Evolutionary conservation across 2,888 invertebrate species (phyloP).

Genomic region (Erebia ligea): DNA sequence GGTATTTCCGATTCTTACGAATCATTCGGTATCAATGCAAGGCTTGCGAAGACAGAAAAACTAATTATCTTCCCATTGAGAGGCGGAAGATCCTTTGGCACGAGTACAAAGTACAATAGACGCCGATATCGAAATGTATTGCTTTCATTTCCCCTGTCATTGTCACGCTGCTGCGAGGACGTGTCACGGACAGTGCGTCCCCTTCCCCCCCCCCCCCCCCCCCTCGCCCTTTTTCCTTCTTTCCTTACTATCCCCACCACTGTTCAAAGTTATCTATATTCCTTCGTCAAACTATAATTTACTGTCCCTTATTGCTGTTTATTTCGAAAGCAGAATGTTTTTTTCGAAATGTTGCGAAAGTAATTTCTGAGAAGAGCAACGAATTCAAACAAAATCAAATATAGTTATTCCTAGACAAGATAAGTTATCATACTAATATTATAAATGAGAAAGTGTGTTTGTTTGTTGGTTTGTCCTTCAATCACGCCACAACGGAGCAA

Average conservation of each 20-base stretch:
- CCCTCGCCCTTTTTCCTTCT: not conserved
- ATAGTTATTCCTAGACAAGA: too few species aligned
- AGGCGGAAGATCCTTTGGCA: not conserved
- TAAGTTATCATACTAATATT: too few species aligned
- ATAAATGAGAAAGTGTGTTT: too few species aligned
- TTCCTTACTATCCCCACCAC: not conserved
- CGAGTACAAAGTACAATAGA: not conserved
- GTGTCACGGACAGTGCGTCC: not conserved
- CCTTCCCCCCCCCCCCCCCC: not conserved
- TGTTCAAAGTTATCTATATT: not conserved
- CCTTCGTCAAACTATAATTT: not conserved
- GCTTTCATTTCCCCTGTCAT: constrained; percentile 5
- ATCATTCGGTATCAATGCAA: not conserved
- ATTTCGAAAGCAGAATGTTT: not conserved
- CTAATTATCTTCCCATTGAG: not conserved
- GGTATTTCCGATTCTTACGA: too few species aligned
- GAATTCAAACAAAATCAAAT: too few species aligned
- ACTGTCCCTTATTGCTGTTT: not conserved
- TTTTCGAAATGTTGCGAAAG: too few species aligned
- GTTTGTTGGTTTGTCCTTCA: too few species aligned
- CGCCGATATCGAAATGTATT: not conserved
- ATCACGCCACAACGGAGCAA: too few species aligned
- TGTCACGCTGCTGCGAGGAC: not conserved
- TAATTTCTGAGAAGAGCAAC: too few species aligned
- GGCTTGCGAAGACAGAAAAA: not conserved